A percentile compares a stretch with the other conserved stretches of the same genome.
Evolutionary conservation across 2,113 vertebrate species (phyloP).

Genomic region (Sinocyclocheilus anophthalmus): DNA sequence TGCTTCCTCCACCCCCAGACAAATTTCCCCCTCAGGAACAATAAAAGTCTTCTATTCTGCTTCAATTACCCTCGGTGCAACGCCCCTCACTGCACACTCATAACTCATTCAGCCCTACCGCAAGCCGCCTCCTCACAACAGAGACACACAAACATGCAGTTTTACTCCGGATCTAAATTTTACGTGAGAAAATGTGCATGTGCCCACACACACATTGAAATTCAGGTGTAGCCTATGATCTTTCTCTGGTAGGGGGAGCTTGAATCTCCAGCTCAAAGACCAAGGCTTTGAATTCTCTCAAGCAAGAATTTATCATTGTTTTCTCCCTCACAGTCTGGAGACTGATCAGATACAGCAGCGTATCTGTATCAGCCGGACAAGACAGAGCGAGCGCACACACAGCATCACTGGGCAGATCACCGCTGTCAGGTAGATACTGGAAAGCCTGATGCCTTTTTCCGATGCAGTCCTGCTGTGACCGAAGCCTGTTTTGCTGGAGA

Average conservation of each 20-base stretch:
- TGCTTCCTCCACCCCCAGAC: constrained; percentile 50
- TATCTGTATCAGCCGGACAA: constrained; percentile 34
- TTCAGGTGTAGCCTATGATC: constrained; percentile 2
- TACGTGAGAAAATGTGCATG: background rate
- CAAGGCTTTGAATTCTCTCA: constrained; percentile 8
- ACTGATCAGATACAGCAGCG: constrained; percentile 36
- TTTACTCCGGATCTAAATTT: constrained; percentile 28
- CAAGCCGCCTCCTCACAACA: constrained; percentile 24
- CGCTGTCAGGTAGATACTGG: constrained; percentile 28
- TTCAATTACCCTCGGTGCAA: constrained; percentile 75
- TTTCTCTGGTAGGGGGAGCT: background rate
- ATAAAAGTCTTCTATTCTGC: constrained; percentile 78
- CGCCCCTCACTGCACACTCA: constrained; percentile 65
- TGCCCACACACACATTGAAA: background rate
- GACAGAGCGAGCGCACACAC: constrained; percentile 18
- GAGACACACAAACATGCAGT: constrained; percentile 38
- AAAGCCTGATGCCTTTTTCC: constrained; percentile 27
- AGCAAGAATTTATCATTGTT: background rate
- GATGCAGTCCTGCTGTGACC: constrained; percentile 20
- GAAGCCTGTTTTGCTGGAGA: constrained; percentile 8
- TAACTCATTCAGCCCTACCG: constrained; percentile 70
- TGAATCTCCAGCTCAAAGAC: background rate
- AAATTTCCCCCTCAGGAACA: constrained; percentile 70
- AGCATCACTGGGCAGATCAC: constrained; percentile 35
- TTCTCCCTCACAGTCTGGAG: background rate